Conservation (phyloP, 2,888 invertebrate genomes). For the Mechanitis mazaeus region DNA sequence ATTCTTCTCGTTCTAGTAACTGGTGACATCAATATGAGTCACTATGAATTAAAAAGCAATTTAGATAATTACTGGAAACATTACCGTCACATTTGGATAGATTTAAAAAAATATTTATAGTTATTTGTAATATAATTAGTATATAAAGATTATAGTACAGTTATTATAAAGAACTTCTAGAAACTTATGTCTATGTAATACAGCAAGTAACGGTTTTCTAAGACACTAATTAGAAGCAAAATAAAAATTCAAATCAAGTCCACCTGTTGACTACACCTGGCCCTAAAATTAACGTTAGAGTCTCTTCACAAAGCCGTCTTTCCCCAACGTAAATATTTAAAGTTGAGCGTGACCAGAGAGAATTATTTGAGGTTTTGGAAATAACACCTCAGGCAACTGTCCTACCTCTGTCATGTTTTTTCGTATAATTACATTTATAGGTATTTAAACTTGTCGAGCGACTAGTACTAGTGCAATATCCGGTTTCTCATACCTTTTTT, state of each 20-base stretch:
- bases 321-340: conserved; percentile 58
- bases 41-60: conserved; percentile 27
- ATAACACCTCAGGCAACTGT: conserved; percentile 33
- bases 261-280: conserved; percentile 71
- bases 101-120: too few species aligned
- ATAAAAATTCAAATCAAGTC: conserved; percentile 33
- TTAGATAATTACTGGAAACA: conserved; percentile 19
- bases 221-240: conserved; percentile 30
- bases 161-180: too few species aligned
- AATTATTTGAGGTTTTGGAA: conserved; percentile 15
- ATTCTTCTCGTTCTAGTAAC: conserved; percentile 19
- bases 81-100: background rate
- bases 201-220: background rate
- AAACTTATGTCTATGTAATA: too few species aligned
- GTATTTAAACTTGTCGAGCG: conserved; percentile 56
- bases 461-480: conserved; percentile 55
- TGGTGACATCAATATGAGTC: conserved; percentile 25
- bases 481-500: conserved; percentile 72
- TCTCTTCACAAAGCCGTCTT: conserved; percentile 52
- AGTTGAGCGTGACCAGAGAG: conserved; percentile 44
- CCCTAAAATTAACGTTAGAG: conserved; percentile 36
- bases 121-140: too few species aligned
- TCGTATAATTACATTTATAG: conserved; percentile 45
- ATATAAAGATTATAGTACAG: too few species aligned
- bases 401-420: conserved; percentile 41